Base-by-base conservation (phyloP, 2,888 invertebrate genomes). In the Parnassius mnemosyne region DNA sequence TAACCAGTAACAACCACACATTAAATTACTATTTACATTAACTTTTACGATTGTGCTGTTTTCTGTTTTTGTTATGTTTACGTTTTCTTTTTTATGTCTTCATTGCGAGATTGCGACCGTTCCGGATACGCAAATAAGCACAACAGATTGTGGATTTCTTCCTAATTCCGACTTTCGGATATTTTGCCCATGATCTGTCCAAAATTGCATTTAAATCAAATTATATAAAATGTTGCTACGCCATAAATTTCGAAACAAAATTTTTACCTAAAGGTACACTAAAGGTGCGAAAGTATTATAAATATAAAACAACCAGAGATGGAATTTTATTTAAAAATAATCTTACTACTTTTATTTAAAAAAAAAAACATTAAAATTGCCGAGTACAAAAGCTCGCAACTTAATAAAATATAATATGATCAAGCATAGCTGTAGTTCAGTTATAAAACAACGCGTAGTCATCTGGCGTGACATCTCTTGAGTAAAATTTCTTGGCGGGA, bases 401-500 rank as follows among this genome's bases (percentile, higher is more conserved):
- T 9, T 13, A 50, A 16, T n/a, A 50, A 50, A 16, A 16, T 16
- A 16, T 16, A 13, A 16, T 16, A 13, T 13, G 2, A 50, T 50
- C 50, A 10, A 13, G n/a, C 1, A 34, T 34, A 34, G 5, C 5
- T 7, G 5, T 34, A 34, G 34, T 7, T 34, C 34, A 34, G 34
- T 34, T 5, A 5, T 7, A 34, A 34, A 34, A 34, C 34, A 5
- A 34, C 34, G 7, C 5, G 5, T 34, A 34, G 34, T 34, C 34
- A 5, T 34, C 5, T 34, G 34, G 5, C 34, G 34, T 34, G 43
- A 10, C 0, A 43, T 43, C 43, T 11, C 43, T 43, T 11, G 43
- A 43, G 10, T 47, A 11, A n/a, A 10, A 55, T 54, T 54, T 54
- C 44, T 13, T 55, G 25, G n/a, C 47, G 46, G 20, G 25, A 41